Conservation (phyloP, 2,888 invertebrate genomes). For the Athripsodes cinereus region DNA sequence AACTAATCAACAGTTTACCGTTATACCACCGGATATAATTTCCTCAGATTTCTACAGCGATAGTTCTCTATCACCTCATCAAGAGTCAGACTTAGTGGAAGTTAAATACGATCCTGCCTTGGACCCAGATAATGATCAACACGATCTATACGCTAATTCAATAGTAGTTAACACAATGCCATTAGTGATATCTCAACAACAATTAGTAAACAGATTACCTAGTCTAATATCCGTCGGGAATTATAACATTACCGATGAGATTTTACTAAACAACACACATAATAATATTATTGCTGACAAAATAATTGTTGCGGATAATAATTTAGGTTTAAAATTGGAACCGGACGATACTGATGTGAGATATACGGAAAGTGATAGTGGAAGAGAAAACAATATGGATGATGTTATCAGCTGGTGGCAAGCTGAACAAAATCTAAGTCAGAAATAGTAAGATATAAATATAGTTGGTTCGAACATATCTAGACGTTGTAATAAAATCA, state of each 20-base stretch:
- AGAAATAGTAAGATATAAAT: no score
- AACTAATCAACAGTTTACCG: constrained; percentile 47
- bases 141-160: constrained; percentile 12
- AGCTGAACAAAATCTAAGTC: constrained; percentile 26
- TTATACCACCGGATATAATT: constrained; percentile 40
- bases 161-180: constrained; percentile 11
- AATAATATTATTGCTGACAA: constrained; percentile 39
- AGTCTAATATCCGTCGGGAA: neutral
- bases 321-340: constrained; percentile 44
- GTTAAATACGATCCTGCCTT: constrained; percentile 42
- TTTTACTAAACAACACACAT: constrained; percentile 37
- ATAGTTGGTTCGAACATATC: no score
- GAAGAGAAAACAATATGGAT: constrained; percentile 39
- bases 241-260: constrained; percentile 3
- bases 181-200: constrained; percentile 10
- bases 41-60: constrained; percentile 38
- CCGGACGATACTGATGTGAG: constrained; percentile 34
- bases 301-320: constrained; percentile 43
- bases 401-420: constrained; percentile 51
- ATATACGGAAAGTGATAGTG: constrained; percentile 43
- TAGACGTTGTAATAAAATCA: no score
- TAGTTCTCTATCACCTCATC: constrained; percentile 39
- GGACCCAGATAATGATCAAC: constrained; percentile 33
- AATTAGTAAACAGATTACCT: constrained; percentile 5
- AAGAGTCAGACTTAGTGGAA: constrained; percentile 38